These are phyloP conservation scores for Dendronephthya gigantea DNA, from an alignment of 64 coral and sea anemone species.

Conservation along the genomic window DNA sequence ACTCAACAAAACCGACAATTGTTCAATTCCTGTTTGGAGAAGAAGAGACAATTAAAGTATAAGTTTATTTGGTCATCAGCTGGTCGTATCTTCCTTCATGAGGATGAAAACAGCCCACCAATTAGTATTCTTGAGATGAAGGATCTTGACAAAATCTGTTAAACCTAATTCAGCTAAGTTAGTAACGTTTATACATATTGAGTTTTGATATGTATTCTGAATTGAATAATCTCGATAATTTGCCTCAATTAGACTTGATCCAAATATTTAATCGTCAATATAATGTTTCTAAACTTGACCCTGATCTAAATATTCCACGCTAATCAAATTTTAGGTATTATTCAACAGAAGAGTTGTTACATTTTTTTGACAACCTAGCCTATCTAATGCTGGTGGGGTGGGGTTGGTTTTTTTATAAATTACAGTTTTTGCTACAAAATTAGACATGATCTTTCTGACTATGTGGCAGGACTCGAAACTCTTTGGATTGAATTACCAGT, in stretches of 20 bases:
- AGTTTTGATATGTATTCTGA: too few species aligned
- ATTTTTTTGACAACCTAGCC: neutral
- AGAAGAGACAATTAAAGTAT: neutral
- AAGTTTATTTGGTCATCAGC: conserved; percentile 10
- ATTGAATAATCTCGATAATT: too few species aligned
- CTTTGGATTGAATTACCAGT: neutral
- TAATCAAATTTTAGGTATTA: neutral
- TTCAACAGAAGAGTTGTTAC: neutral
- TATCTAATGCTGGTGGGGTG: too few species aligned
- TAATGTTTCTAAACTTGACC: neutral
- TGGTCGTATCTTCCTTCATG: neutral
- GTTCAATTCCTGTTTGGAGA: neutral
- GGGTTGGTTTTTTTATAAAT: conserved; percentile 18
- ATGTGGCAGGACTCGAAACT: neutral
- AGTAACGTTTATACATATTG: too few species aligned
- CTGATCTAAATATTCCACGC: neutral
- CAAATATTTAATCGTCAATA: too few species aligned
- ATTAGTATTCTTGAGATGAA: conserved; percentile 7
- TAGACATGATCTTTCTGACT: neutral
- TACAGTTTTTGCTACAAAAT: neutral
- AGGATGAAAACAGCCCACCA: neutral
- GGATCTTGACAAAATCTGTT: neutral
- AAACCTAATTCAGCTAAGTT: too few species aligned
- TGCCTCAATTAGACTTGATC: neutral
- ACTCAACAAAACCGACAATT: neutral